These are phyloP conservation scores for Nudaria mundana DNA, from an alignment of 2,888 invertebrate genomes.

Conservation along the genomic window DNA sequence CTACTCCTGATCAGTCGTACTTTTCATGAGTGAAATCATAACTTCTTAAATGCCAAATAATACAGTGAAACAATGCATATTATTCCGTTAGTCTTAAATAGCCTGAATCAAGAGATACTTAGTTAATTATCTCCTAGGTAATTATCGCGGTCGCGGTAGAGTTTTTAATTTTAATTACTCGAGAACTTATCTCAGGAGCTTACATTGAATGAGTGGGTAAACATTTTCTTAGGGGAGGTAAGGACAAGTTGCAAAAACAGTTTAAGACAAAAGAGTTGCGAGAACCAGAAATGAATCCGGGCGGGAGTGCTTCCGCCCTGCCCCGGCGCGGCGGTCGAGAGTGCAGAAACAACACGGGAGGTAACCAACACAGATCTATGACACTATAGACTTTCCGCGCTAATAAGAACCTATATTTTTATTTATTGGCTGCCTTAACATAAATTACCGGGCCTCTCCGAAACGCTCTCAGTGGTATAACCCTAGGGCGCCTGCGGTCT, in stretches of 20 bases:
- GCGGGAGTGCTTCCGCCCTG: constrained; percentile 59
- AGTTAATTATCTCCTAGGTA: constrained; percentile 22
- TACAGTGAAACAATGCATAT: constrained; percentile 13
- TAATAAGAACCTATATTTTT: not conserved
- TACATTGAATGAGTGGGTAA: constrained; percentile 39
- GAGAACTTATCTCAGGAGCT: constrained; percentile 30
- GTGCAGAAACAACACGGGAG: constrained; percentile 57
- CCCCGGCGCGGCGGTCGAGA: constrained; percentile 50
- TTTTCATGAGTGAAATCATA: constrained; percentile 9
- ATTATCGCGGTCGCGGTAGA: constrained; percentile 13
- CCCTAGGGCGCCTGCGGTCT: no score
- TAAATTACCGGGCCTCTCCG: no score
- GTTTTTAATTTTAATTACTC: constrained; percentile 24
- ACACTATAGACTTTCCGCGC: constrained; percentile 18
- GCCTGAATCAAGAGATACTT: constrained; percentile 15
- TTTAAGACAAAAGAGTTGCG: constrained; percentile 77
- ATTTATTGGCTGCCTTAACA: no score
- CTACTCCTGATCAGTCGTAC: not conserved
- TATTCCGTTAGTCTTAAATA: constrained; percentile 18
- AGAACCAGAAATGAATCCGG: constrained; percentile 77
- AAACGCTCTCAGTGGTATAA: no score
- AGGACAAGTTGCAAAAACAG: constrained; percentile 70
- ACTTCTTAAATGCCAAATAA: constrained; percentile 9
- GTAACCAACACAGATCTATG: constrained; percentile 39
- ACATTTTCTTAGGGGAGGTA: constrained; percentile 47